phyloP scores from a whole-genome alignment of 2,888 invertebrate species.

The Sabatieria punctata region DNA sequence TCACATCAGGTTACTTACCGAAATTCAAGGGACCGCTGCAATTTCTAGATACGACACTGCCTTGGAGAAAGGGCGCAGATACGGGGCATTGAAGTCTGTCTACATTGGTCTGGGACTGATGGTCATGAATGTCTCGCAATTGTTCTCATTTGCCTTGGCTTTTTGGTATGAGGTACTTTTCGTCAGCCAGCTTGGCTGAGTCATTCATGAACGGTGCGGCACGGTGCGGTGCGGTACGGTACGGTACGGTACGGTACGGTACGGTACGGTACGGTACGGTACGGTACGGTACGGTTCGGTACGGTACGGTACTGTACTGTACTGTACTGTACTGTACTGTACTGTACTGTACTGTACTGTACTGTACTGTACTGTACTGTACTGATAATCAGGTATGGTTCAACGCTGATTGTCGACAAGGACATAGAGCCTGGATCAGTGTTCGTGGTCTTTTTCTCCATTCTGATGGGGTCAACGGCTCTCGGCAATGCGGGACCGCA shows the following conservation, averaged over 20 bases:
- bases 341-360: no score
- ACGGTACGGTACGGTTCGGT: no score
- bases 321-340: no score
- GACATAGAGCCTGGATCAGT: neutral
- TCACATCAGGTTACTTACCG: no score
- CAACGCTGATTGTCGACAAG: neutral
- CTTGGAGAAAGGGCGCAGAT: constrained; percentile 7
- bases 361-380: no score
- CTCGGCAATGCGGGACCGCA: constrained; percentile 60
- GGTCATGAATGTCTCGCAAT: constrained; percentile 20
- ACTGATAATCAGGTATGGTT: constrained; percentile 4
- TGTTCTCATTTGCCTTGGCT: constrained; percentile 15
- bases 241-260: no score
- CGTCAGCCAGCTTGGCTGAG: constrained; percentile 14
- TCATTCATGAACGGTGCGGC: no score
- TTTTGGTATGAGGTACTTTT: constrained; percentile 14
- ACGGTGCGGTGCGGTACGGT: no score
- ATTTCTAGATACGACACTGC: constrained; percentile 10
- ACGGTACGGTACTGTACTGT: no score
- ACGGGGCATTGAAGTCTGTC: constrained; percentile 10
- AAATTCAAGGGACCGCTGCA: no score
- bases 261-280: no score
- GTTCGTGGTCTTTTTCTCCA: constrained; percentile 23
- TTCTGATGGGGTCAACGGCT: constrained; percentile 32
- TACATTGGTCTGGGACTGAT: constrained; percentile 22